Evolutionary conservation across 2,888 invertebrate genomes (phyloP), one percentile per base, ranked within the genome.

Genomic region (Sphaerolaimus hirsutus): DNA sequence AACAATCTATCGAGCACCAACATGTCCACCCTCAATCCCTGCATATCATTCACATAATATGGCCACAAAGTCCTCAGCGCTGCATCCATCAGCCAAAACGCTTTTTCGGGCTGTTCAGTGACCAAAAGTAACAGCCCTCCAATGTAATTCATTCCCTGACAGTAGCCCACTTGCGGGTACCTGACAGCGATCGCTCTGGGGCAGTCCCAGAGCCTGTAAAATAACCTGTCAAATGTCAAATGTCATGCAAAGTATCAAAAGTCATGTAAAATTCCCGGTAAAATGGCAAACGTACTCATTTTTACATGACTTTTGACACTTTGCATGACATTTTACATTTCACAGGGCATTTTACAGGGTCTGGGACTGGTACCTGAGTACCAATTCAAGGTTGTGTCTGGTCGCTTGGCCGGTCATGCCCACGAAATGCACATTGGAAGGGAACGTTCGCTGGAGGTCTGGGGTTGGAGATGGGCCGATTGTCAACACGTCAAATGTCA

Each of bases 141-240:
- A 57, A 87, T 80, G 64, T 86, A 89, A 68, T 87, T 89, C 51
- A 87, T 68, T 44, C 89, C 89, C 74, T 87, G 89, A 61, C 89
- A 89, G 65, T 89, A 89, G 27, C 84, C 86, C 56, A 86, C 78
- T 48, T 75, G 75, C 56, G 74, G 74, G 66, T 87, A 86, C 59
- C 79, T 79, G 61, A 81, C 79, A 46, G 83, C 84, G 66, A 83
- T 81, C 2, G 86, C 82, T 55, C 79, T n/a, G n/a, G n/a, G n/a
- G n/a, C n/a, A n/a, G n/a, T n/a, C n/a, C n/a, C n/a, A n/a, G n/a
- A n/a, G n/a, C n/a, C n/a, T n/a, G n/a, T n/a, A n/a, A n/a, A n/a
- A n/a, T n/a, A n/a, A n/a, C n/a, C n/a, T n/a, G n/a, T n/a, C n/a
- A n/a, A n/a, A n/a, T n/a, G n/a, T n/a, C n/a, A n/a, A n/a, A n/a